Evolutionary conservation across 2,888 invertebrate species (phyloP), one percentile per base, ranked within the genome.

Genomic region (Apotomis capreana): DNA sequence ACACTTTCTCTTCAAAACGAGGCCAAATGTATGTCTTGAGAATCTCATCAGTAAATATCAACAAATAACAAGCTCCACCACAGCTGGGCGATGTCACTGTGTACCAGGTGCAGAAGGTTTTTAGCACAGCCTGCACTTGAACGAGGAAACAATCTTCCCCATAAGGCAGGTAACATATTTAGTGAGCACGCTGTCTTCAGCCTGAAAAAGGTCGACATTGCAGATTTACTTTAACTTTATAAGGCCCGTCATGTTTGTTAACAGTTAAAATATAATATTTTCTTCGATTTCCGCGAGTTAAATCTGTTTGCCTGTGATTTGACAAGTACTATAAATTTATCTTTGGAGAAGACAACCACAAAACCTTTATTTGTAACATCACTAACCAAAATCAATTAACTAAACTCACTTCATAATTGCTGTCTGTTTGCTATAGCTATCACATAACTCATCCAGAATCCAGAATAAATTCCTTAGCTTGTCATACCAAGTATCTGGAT

Each of bases 161-260:
- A 49, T 12, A 15, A 67, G 58, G 58, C 68, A 68, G 2, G 60
- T 6, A 26, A 58, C 37, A 9, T 58, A 67, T 26, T 26, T 10
- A 26, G 26, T n/a, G n/a, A 36, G 46, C 26, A 36, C 12, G 49
- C 37, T 12, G 12, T 67, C 58, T 49, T 58, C 58, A 49, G 6
- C 1, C 67, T 67, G 67, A 58, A 67, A 67, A 58, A 58, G 15
- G 37, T 13, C 36, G 54, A 61, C 46, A 36, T 37, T 37, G 51
- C 46, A 40, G 6, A 26, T 26, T 26, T 26, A 26, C 26, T 6
- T 40, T 26, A 10, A 62, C 36, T 9, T 40, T 54, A 5, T 54
- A 13, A 15, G 6, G 54, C 54, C 40, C 40, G 6, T 40, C 6
- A 6, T 40, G 40, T 40, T 40, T 40, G 40, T 40, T 6, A 40